phyloP scores from a whole-genome alignment of 1,140 invertebrate species.

The Phenacoccus solenopsis region DNA sequence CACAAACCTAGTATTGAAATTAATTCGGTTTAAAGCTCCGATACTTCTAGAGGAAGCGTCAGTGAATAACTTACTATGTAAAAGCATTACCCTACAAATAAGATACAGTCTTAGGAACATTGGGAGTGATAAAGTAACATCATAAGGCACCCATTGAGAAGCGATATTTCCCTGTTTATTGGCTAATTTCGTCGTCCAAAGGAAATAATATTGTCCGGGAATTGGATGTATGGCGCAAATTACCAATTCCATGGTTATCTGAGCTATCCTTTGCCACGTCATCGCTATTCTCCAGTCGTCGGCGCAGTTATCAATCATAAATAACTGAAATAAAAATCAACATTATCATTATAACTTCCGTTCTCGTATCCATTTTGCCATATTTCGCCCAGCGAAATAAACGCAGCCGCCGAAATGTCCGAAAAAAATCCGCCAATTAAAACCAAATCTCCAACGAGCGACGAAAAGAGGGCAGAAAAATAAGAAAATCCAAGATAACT shows the following conservation, averaged over 20 bases:
- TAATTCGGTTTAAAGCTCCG: conserved; percentile 95
- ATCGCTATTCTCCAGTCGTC: conserved; percentile 99
- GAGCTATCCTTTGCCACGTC: conserved; percentile 88
- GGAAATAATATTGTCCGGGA: conserved; percentile 89
- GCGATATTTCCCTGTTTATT: conserved; percentile 78
- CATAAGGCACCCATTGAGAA: conserved; percentile 77
- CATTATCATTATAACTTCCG: background rate
- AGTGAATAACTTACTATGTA: conserved; percentile 98
- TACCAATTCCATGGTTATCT: conserved; percentile 82
- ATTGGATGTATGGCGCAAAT: conserved; percentile 96
- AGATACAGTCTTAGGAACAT: conserved; percentile 99
- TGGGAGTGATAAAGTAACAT: conserved; percentile 91
- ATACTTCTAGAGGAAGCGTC: conserved; percentile 89
- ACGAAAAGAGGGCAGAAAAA: background rate
- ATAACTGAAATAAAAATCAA: conserved; percentile 55
- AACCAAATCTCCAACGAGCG: background rate
- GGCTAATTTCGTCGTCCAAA: conserved; percentile 88
- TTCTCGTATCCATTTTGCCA: background rate
- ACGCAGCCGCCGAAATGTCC: too few species aligned
- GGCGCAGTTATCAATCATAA: conserved; percentile 99
- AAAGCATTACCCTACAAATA: conserved; percentile 97
- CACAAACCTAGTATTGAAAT: conserved; percentile 98
- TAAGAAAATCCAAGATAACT: too few species aligned
- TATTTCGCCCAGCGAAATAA: background rate
- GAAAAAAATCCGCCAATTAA: background rate